phyloP scores from a whole-genome alignment of 2,888 invertebrate genomes.

The Acanthococcus lagerstroemiae region DNA sequence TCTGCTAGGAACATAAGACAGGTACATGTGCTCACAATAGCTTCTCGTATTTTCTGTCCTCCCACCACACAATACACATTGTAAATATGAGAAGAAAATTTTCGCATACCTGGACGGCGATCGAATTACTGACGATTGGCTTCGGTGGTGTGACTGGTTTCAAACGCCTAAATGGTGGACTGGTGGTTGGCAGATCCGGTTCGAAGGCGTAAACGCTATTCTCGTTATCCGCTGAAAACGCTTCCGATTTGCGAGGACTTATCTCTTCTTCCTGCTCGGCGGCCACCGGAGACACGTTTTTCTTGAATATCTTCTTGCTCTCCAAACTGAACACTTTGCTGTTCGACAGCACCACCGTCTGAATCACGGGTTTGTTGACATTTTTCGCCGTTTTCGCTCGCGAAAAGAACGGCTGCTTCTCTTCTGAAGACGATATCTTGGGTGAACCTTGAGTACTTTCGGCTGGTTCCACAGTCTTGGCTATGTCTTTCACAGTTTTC shows the following conservation, averaged over 20 bases:
- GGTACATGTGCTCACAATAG: no score
- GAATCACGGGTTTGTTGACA: not conserved
- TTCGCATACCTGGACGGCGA: constrained; percentile 48
- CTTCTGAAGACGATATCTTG: no score
- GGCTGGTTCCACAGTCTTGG: not conserved
- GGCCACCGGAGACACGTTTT: not conserved
- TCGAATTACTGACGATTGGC: constrained; percentile 43
- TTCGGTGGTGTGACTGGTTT: constrained; percentile 39
- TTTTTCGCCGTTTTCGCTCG: not conserved
- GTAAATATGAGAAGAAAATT: not conserved
- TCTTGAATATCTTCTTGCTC: constrained; percentile 21
- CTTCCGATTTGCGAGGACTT: constrained; percentile 37
- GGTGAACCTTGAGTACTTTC: no score
- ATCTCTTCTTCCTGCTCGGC: constrained; percentile 1
- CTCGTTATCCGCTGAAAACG: constrained; percentile 58
- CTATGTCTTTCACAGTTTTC: constrained; percentile 4
- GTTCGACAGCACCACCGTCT: not conserved
- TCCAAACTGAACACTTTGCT: constrained; percentile 10
- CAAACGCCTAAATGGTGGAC: constrained; percentile 49
- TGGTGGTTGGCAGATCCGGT: constrained; percentile 48
- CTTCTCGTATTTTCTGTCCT: no score
- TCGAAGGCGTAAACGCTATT: constrained; percentile 63
- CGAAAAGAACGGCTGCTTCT: no score
- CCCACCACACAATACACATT: not conserved
- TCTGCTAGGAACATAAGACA: no score